Evolutionary conservation across 2,113 vertebrate genomes (phyloP).

Genomic region (Condylura cristata): DNA sequence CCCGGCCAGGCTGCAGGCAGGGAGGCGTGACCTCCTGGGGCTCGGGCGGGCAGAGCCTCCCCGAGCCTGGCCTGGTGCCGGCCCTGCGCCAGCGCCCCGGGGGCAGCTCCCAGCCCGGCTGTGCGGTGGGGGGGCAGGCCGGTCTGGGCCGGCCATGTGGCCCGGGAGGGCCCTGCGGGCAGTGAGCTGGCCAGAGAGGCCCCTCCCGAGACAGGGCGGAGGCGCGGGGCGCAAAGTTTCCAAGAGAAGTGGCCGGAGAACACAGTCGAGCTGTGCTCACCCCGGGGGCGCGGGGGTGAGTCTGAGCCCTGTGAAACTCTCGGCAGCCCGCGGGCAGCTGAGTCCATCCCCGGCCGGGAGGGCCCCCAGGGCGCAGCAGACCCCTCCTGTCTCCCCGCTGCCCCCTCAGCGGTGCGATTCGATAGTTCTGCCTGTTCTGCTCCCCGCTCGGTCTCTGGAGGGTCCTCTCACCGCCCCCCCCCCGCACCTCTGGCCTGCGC

Average conservation of each 20-base stretch:
- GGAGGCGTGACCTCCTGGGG: constrained; percentile 43
- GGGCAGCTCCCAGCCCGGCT: neutral
- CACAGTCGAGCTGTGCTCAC: too few species aligned
- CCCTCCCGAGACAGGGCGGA: neutral
- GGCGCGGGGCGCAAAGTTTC: neutral
- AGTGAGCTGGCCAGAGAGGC: neutral
- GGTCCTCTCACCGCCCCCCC: too few species aligned
- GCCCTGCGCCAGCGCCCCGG: neutral
- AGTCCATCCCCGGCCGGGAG: too few species aligned
- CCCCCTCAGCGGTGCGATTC: too few species aligned
- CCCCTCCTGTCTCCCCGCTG: too few species aligned
- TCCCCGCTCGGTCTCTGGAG: too few species aligned
- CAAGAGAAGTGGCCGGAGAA: too few species aligned
- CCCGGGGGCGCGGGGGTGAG: neutral
- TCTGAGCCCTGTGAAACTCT: too few species aligned
- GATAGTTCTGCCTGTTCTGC: too few species aligned
- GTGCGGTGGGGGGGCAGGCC: neutral
- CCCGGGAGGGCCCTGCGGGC: neutral
- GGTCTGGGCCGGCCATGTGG: neutral
- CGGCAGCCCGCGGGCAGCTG: too few species aligned
- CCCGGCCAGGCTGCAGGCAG: constrained; percentile 5
- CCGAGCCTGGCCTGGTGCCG: neutral
- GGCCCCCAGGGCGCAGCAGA: too few species aligned
- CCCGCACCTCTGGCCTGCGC: too few species aligned
- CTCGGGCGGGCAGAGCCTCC: neutral